A percentile compares a stretch with the other conserved stretches of the same genome.
Evolutionary conservation across 2,888 invertebrate species (phyloP).

Genomic region (Xestia sexstrigata): DNA sequence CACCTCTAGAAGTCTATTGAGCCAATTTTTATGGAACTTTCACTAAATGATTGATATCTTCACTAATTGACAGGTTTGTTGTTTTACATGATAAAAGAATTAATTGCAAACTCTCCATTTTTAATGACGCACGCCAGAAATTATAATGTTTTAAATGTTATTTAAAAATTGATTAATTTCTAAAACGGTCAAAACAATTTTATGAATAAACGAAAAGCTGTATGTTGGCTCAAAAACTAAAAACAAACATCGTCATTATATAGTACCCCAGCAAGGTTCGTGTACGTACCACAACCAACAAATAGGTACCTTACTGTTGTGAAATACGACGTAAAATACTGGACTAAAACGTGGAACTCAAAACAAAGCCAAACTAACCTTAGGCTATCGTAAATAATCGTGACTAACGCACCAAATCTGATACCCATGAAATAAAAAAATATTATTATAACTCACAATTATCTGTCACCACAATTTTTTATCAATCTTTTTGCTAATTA

Average conservation of each 20-base stretch:
- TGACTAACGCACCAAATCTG: constrained; percentile 31
- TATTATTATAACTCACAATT: neutral
- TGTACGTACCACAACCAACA: neutral
- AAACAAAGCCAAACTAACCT: constrained; percentile 14
- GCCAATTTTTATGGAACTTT: constrained; percentile 57
- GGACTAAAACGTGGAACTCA: neutral
- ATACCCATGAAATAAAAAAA: constrained; percentile 25
- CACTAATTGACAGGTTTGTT: constrained; percentile 56
- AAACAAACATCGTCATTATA: neutral
- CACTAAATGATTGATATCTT: constrained; percentile 63
- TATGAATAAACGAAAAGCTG: neutral
- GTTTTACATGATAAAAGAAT: constrained; percentile 44
- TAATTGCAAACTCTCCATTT: constrained; percentile 55
- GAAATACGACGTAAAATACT: neutral
- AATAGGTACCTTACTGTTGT: neutral
- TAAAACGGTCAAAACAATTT: neutral
- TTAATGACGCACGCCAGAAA: constrained; percentile 15
- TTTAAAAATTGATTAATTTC: neutral
- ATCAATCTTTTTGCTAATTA: constrained; percentile 29
- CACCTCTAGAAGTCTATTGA: constrained; percentile 35
- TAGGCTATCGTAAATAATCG: constrained; percentile 23
- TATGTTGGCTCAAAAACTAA: neutral
- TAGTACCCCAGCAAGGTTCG: neutral
- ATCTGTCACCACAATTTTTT: constrained; percentile 49
- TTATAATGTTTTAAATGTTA: constrained; percentile 1